These are phyloP conservation scores for Phylloscopus whistleri DNA, from an alignment of 2,113 vertebrate genomes.

Conservation along the genomic window DNA sequence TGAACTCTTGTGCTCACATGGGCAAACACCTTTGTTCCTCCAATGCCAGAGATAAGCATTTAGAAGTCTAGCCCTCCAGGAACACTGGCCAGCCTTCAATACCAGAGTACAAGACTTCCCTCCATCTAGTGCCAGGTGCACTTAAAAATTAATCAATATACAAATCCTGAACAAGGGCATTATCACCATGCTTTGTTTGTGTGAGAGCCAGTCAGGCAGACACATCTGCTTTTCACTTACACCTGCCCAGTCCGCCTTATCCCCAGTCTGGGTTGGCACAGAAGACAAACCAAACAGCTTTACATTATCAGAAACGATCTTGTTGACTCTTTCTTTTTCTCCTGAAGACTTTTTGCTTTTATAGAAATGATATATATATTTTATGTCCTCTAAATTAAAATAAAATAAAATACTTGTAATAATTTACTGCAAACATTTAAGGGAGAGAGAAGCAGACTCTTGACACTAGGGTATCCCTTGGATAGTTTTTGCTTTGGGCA, in stretches of 20 bases:
- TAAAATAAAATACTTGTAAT: neutral
- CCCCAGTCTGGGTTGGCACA: neutral
- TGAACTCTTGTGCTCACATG: neutral
- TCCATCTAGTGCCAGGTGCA: neutral
- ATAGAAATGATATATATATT: neutral
- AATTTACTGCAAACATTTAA: neutral
- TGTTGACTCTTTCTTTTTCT: neutral
- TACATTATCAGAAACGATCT: neutral
- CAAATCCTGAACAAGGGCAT: neutral
- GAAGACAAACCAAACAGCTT: neutral
- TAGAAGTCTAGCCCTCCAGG: neutral
- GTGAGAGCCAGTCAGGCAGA: neutral
- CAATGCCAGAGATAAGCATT: neutral
- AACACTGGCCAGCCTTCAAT: neutral
- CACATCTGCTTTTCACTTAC: neutral
- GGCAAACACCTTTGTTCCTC: neutral
- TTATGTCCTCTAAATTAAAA: neutral
- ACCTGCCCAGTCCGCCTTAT: neutral
- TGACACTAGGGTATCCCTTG: neutral
- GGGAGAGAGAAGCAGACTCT: neutral
- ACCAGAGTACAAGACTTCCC: neutral
- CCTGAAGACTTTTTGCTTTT: neutral
- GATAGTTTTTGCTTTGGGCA: neutral
- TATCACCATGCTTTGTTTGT: neutral
- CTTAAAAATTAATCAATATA: neutral